phyloP scores from a whole-genome alignment of 2,113 vertebrate species.

The Telmatochromis sp. region DNA sequence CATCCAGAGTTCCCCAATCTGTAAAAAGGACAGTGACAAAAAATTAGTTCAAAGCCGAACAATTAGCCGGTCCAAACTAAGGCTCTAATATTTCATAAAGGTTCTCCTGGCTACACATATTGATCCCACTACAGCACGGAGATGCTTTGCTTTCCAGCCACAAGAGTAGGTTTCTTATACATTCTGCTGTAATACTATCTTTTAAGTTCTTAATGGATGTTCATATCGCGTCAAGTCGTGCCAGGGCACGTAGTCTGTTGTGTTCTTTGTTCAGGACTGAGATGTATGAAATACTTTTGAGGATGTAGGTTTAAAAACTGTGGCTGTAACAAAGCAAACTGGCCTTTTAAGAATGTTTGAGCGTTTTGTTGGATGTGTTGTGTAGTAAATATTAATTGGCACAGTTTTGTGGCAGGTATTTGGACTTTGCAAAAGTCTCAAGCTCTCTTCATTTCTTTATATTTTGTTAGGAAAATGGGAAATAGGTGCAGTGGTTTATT shows the following conservation, averaged over 20 bases:
- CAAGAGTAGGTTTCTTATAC: not conserved
- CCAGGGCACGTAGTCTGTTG: not conserved
- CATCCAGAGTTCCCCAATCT: not conserved
- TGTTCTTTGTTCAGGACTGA: not conserved
- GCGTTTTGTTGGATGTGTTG: not conserved
- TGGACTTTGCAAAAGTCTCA: not conserved
- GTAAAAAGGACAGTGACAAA: not conserved
- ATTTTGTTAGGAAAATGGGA: not conserved
- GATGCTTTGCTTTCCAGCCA: not conserved
- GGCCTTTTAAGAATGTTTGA: not conserved
- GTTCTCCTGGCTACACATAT: not conserved
- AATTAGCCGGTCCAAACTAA: not conserved
- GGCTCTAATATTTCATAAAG: not conserved
- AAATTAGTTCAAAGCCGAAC: not conserved
- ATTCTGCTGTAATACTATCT: not conserved
- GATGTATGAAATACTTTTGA: not conserved
- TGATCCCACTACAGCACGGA: not conserved
- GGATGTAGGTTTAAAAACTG: not conserved
- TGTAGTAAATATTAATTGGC: not conserved
- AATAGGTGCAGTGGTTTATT: not conserved
- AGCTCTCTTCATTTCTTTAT: not conserved
- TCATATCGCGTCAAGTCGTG: not conserved
- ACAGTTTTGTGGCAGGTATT: not conserved
- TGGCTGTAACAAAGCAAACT: not conserved
- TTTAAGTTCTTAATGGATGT: constrained; percentile 15